Conservation (phyloP, 2,797 vertebrate genomes). For the Smutsia gigantea region DNA sequence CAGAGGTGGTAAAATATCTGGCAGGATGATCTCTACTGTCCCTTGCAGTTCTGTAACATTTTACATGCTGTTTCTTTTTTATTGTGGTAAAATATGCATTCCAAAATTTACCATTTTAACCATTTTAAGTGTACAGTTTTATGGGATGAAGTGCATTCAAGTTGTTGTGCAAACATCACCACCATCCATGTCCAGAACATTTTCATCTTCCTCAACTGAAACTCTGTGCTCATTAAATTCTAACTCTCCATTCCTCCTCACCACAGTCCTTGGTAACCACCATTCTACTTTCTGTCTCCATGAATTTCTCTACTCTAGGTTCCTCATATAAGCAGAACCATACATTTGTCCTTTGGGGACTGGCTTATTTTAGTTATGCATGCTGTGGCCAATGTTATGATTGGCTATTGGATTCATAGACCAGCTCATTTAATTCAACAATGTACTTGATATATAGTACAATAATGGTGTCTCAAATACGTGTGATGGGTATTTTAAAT, state of each 20-base stretch:
- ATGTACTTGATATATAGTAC: neutral
- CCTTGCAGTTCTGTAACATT: neutral
- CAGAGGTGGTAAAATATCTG: neutral
- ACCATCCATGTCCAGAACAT: neutral
- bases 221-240: neutral
- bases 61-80: neutral
- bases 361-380: neutral
- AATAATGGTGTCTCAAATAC: neutral
- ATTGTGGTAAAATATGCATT: neutral
- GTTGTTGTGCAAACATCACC: neutral
- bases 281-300: too few species aligned
- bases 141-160: neutral
- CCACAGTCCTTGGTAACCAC: neutral
- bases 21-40: neutral
- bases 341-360: conserved; percentile 13
- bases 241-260: neutral
- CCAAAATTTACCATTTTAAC: neutral
- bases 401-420: neutral
- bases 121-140: neutral
- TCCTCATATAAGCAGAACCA: neutral
- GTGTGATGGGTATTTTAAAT: neutral
- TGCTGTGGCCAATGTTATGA: neutral
- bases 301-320: neutral
- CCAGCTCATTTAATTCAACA: neutral
- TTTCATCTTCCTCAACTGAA: neutral